Percentiles rank a stretch among this genome's conserved stretches.
phyloP scores from a whole-genome alignment of 2,888 invertebrate species.

The Torymus auratus region DNA sequence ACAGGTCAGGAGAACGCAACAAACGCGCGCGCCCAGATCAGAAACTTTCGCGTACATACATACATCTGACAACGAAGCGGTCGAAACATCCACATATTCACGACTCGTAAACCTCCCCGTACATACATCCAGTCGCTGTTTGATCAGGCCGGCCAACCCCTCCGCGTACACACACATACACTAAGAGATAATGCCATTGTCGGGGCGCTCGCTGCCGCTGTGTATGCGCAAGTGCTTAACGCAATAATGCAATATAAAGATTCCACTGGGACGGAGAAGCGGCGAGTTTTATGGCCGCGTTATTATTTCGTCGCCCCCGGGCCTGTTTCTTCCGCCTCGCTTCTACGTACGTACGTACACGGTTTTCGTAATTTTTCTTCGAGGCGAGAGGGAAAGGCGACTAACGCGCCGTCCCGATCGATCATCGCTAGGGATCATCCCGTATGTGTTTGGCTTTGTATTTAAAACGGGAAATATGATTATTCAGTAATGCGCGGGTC shows the following conservation, averaged over 20 bases:
- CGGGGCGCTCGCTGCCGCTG: conserved; percentile 1
- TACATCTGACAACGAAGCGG: too few species aligned
- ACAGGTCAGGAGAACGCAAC: too few species aligned
- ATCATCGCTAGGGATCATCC: too few species aligned
- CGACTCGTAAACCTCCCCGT: too few species aligned
- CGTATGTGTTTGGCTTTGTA: too few species aligned
- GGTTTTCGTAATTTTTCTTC: conserved; percentile 40
- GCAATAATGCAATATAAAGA: conserved; percentile 75
- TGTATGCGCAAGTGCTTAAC: conserved; percentile 75
- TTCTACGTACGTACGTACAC: conserved; percentile 22
- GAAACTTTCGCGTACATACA: too few species aligned
- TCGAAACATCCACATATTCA: too few species aligned
- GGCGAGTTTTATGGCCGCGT: conserved; percentile 45
- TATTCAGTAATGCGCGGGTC: too few species aligned
- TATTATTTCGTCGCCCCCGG: conserved; percentile 7
- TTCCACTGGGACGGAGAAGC: conserved; percentile 66
- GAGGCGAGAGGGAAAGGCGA: too few species aligned
- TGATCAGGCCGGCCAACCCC: conserved; percentile 28
- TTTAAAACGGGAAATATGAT: too few species aligned
- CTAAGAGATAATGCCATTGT: conserved; percentile 26
- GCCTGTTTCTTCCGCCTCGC: not conserved
- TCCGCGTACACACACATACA: not conserved
- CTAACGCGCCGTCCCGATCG: too few species aligned
- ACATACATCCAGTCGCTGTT: not conserved
- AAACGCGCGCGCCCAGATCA: too few species aligned